Conservation (phyloP, 2,113 vertebrate genomes). For the Harpagus bidentatus region DNA sequence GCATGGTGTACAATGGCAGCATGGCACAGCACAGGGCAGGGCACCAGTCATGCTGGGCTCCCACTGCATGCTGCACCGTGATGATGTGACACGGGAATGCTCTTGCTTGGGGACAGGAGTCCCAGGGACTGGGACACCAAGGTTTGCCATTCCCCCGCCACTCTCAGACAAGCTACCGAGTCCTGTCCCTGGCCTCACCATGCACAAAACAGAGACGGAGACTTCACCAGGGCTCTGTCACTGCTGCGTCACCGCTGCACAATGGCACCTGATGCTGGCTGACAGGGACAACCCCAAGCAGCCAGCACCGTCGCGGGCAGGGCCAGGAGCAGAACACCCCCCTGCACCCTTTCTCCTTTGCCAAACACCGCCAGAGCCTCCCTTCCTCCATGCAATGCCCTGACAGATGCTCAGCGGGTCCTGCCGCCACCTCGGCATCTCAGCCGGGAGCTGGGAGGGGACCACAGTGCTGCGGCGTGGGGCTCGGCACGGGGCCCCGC, state of each 20-base stretch:
- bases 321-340: too few species aligned
- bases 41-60: background rate
- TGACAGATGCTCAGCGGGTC: rapidly evolving
- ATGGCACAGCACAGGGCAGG: background rate
- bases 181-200: background rate
- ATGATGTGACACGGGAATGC: rapidly evolving
- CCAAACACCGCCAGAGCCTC: background rate
- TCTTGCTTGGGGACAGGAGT: background rate
- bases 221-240: background rate
- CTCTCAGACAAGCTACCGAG: background rate
- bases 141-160: background rate
- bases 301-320: rapidly evolving
- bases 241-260: background rate
- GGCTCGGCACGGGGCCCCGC: rapidly evolving
- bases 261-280: background rate
- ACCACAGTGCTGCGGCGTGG: rapidly evolving
- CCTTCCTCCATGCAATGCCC: rapidly evolving
- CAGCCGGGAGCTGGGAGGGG: background rate
- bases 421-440: rapidly evolving
- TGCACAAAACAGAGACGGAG: background rate
- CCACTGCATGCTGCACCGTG: rapidly evolving
- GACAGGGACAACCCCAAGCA: too few species aligned
- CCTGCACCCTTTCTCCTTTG: background rate
- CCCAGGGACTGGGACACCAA: background rate
- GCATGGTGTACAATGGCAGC: background rate